Evolutionary conservation across 1,140 invertebrate genomes (phyloP).

Genomic region (Drosophila carrolli): DNA sequence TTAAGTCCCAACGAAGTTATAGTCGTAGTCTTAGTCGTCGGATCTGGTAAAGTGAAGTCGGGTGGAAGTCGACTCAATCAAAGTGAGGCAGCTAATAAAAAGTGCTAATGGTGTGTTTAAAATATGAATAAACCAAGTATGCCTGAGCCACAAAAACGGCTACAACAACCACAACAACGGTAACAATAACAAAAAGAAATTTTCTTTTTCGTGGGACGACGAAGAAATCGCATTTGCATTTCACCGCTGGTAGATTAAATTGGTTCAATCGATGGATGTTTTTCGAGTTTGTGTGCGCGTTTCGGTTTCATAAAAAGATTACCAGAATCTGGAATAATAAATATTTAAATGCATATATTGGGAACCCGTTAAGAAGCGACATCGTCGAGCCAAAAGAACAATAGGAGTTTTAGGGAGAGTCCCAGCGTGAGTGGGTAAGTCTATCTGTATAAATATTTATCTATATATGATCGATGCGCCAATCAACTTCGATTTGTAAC

Average conservation of each 20-base stretch:
- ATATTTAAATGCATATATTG: constrained; percentile 73
- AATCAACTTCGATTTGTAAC: constrained; percentile 45
- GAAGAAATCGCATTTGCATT: constrained; percentile 80
- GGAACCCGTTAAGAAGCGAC: constrained; percentile 63
- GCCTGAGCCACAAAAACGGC: constrained; percentile 59
- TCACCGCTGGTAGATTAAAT: constrained; percentile 68
- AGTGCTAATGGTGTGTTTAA: constrained; percentile 80
- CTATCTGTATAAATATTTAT: constrained; percentile 11
- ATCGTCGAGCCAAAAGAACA: constrained; percentile 6
- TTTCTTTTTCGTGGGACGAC: constrained; percentile 58
- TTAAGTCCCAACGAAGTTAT: background rate
- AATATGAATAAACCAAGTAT: constrained; percentile 66
- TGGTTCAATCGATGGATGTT: constrained; percentile 61
- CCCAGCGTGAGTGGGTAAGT: constrained; percentile 39
- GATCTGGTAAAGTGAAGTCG: constrained; percentile 6
- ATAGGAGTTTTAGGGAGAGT: constrained; percentile 23
- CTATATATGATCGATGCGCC: constrained; percentile 12
- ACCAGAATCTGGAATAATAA: constrained; percentile 58
- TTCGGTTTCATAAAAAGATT: constrained; percentile 38
- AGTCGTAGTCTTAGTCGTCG: constrained; percentile 1
- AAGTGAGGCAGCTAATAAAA: constrained; percentile 65
- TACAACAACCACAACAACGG: constrained; percentile 35
- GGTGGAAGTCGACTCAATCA: constrained; percentile 45
- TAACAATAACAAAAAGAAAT: constrained; percentile 45
- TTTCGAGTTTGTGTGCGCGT: constrained; percentile 1